phyloP scores from a whole-genome alignment of 2,113 vertebrate genomes.

The Solea solea region DNA sequence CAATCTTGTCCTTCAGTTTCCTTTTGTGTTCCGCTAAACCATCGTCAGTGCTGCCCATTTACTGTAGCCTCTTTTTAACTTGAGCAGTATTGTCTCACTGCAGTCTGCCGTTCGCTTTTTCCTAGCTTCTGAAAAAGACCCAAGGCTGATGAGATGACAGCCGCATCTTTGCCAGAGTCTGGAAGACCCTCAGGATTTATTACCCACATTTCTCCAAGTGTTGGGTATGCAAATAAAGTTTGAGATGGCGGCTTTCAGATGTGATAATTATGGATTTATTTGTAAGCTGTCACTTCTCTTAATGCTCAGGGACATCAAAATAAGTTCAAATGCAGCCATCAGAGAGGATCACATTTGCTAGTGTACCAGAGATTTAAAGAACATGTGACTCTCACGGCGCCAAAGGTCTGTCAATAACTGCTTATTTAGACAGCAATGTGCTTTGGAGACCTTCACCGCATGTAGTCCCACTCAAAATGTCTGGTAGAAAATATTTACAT shows the following conservation, averaged over 20 bases:
- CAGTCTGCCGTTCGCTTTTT: constrained; percentile 65
- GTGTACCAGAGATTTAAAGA: constrained; percentile 80
- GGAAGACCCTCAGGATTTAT: constrained; percentile 78
- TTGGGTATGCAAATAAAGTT: constrained; percentile 83
- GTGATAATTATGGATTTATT: constrained; percentile 88
- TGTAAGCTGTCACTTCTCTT: constrained; percentile 87
- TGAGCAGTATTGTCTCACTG: constrained; percentile 68
- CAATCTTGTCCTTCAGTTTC: constrained; percentile 81
- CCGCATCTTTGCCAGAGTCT: constrained; percentile 74
- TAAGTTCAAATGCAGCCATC: constrained; percentile 83
- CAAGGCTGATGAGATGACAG: constrained; percentile 78
- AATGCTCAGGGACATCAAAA: constrained; percentile 86
- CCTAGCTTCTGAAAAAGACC: constrained; percentile 71
- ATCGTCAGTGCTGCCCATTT: constrained; percentile 76
- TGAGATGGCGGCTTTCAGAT: constrained; percentile 79
- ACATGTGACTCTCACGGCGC: constrained; percentile 74
- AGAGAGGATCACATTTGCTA: constrained; percentile 82
- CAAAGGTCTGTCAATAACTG: constrained; percentile 83
- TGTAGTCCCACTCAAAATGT: constrained; percentile 74
- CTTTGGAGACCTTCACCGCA: constrained; percentile 77
- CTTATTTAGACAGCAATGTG: constrained; percentile 80
- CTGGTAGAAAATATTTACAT: constrained; percentile 79
- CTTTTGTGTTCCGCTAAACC: constrained; percentile 79
- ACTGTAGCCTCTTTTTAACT: constrained; percentile 71
- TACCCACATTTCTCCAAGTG: constrained; percentile 78